Base-by-base conservation (phyloP, 1,140 invertebrate species). In the Mactra quadrangularis region DNA sequence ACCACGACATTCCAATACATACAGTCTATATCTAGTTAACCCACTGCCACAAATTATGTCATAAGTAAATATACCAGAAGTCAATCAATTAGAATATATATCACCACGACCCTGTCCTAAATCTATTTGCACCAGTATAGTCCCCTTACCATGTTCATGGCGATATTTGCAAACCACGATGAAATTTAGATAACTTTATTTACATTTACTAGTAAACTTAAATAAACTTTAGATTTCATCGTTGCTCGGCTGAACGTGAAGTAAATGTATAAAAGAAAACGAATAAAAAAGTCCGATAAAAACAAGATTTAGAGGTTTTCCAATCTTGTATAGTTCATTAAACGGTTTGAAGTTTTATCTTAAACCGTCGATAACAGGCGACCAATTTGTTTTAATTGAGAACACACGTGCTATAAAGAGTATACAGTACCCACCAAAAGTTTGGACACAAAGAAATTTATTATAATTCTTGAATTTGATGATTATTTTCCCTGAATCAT, bases 271-370 rank as follows among this genome's bases (percentile, higher is more conserved):
- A 57, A 75, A 33, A 47, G 15, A 31, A 57, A 59, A 13, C 11
- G 72, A 47, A 59, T 35, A 22, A 53, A 29, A 47, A 41, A 41
- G n/a, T n/a, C 33, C 72, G 53, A 75, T 75, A 75, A 75, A 27
- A 38, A 60, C 29, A 29, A 57, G 33, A 75, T 60, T 35, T 53
- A 41, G 31, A n/a, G n/a, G n/a, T n/a, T n/a, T n/a, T n/a, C n/a
- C n/a, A 75, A 75, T 75, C 72, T 53, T 60, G 72, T 75, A 19
- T 33, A 75, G 52, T 41, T 22, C 35, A 31, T 60, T 75, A 53
- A 55, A 72, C 53, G 53, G 70, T 47, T 50, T 17, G 70, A 55
- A 47, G 29, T 38, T 22, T 75, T 59, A 59, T 66, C 62, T n/a
- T 17, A 29, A 66, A 17, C 0, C 41, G 35, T 66, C 25, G 62